Evolutionary conservation across 2,888 invertebrate genomes (phyloP).

Genomic region (Amphimallon solstitiale): DNA sequence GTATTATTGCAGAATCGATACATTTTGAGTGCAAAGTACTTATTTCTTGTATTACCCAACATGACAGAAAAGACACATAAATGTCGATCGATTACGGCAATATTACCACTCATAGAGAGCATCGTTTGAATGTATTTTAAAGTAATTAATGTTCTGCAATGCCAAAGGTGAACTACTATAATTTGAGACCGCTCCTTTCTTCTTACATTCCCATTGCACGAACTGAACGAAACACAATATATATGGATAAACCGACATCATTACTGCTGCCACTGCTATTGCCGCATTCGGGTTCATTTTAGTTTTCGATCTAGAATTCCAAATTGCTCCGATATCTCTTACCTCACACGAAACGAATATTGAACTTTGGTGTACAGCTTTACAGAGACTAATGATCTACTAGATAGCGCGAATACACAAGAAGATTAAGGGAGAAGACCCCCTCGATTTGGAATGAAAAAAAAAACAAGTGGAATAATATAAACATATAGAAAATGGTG

Average conservation of each 20-base stretch:
- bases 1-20: no score
- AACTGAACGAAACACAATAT: neutral
- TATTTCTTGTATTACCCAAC: no score
- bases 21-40: no score
- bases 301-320: conserved; percentile 18
- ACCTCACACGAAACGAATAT: conserved; percentile 1
- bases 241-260: conserved; percentile 7
- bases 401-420: neutral
- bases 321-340: conserved; percentile 12
- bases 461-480: neutral
- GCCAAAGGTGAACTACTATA: no score
- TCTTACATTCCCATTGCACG: neutral
- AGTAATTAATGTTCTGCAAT: no score
- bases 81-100: no score
- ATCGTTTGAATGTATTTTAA: no score
- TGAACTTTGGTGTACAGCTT: conserved; percentile 15
- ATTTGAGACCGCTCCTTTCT: neutral
- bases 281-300: conserved; percentile 11
- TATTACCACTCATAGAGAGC: no score
- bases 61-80: no score
- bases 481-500: neutral
- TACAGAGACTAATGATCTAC: conserved; percentile 30
- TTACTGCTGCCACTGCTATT: conserved; percentile 6
- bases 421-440: neutral
- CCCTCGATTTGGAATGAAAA: neutral